phyloP scores from a whole-genome alignment of 1,140 invertebrate species.

The Megathymus violae region DNA sequence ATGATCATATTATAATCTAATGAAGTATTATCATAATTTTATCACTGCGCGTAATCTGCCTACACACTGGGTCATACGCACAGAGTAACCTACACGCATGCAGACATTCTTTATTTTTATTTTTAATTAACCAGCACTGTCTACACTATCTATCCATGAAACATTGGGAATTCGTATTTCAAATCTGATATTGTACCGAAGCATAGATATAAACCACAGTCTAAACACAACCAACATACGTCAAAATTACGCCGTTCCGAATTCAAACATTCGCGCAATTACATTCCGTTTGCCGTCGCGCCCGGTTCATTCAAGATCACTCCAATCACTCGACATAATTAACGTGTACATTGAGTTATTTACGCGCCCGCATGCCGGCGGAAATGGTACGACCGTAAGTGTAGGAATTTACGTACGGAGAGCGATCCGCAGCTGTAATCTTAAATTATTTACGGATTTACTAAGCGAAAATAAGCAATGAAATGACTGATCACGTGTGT shows the following conservation, averaged over 20 bases:
- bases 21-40: no score
- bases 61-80: no score
- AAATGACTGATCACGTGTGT: conserved; percentile 34
- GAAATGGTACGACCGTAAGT: conserved; percentile 45
- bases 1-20: no score
- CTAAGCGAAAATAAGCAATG: conserved; percentile 30
- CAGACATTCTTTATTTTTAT: neutral
- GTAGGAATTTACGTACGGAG: conserved; percentile 29
- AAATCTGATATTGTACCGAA: conserved; percentile 25
- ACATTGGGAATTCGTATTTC: conserved; percentile 30
- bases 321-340: conserved; percentile 56
- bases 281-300: conserved; percentile 39
- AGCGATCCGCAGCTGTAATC: conserved; percentile 44
- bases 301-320: conserved; percentile 47
- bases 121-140: neutral
- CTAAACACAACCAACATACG: conserved; percentile 31
- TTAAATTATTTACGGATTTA: conserved; percentile 43
- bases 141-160: neutral
- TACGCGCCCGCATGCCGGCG: conserved; percentile 74
- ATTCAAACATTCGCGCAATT: conserved; percentile 40
- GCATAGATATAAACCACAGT: conserved; percentile 32
- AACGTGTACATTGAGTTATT: conserved; percentile 73
- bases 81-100: no score
- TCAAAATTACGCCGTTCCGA: conserved; percentile 38
- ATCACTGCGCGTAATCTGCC: no score